Conservation (phyloP, 2,113 vertebrate genomes). For the Phasianus colchicus region DNA sequence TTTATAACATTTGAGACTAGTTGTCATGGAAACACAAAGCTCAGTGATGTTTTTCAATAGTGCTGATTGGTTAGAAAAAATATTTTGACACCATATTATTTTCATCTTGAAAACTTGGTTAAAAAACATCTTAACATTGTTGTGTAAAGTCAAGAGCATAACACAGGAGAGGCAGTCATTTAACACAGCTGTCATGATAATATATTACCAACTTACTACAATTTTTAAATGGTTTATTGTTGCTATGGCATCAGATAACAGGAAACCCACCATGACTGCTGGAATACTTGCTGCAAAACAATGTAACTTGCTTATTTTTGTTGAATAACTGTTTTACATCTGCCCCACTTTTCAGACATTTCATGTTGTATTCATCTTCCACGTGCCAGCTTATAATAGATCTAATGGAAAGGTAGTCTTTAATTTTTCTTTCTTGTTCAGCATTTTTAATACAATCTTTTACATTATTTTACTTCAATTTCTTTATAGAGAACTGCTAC, state of each 20-base stretch:
- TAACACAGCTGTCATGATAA: constrained; percentile 60
- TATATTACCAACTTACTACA: constrained; percentile 53
- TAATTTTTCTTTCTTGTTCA: not conserved
- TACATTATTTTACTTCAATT: not conserved
- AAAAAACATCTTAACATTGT: constrained; percentile 72
- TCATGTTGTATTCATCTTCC: not conserved
- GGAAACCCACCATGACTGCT: constrained; percentile 36
- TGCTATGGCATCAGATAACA: constrained; percentile 60
- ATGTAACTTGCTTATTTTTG: not conserved
- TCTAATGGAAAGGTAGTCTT: not conserved
- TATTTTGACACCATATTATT: constrained; percentile 77
- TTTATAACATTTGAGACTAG: constrained; percentile 54
- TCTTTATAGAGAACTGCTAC: not conserved
- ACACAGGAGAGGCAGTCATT: constrained; percentile 49
- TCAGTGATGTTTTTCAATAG: constrained; percentile 73
- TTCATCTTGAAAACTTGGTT: constrained; percentile 73
- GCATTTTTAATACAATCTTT: not conserved
- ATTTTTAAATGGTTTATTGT: constrained; percentile 55
- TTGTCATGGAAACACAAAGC: constrained; percentile 73
- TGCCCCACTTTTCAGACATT: not conserved
- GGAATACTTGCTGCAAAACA: constrained; percentile 9
- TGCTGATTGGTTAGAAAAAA: constrained; percentile 76
- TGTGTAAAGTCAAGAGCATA: constrained; percentile 72
- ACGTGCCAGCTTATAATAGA: fast-evolving
- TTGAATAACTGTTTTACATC: not conserved